Percentiles rank a stretch among this genome's conserved stretches.
Conservation (phyloP, 53 echinoderm and acorn worm genomes). For the Patiria pectinifera region DNA sequence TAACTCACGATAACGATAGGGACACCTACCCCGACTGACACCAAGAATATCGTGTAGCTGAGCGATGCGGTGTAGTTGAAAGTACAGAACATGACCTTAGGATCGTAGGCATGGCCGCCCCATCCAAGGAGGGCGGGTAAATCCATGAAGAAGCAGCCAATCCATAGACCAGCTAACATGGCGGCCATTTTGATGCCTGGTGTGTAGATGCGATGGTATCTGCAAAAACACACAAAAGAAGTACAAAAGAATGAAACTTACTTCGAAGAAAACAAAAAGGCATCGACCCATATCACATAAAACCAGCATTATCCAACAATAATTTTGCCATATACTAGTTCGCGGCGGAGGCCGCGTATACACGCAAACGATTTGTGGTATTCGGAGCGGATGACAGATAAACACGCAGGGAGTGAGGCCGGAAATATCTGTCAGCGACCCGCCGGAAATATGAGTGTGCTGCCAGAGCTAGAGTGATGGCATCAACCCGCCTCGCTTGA, state of each 20-base stretch:
- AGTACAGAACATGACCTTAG: conserved; percentile 59
- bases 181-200: conserved; percentile 19
- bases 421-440: too few relatives aligned
- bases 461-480: too few relatives aligned
- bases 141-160: conserved; percentile 41
- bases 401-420: too few relatives aligned
- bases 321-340: too few relatives aligned
- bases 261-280: not conserved
- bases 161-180: conserved; percentile 54
- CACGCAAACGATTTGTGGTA: too few relatives aligned
- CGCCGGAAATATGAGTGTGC: too few relatives aligned
- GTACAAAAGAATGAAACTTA: not conserved
- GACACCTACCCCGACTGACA: conserved; percentile 39
- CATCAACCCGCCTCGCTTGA: too few relatives aligned
- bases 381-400: too few relatives aligned
- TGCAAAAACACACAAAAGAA: not conserved
- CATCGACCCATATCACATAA: too few relatives aligned
- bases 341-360: too few relatives aligned
- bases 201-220: conserved; percentile 57
- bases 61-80: conserved; percentile 46
- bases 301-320: too few relatives aligned
- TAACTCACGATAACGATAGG: conserved; percentile 33
- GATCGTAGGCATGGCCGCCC: conserved; percentile 57
- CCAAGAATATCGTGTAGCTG: conserved; percentile 57
- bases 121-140: conserved; percentile 45